Conservation (phyloP, 2,797 vertebrate species). For the Falco concolor region DNA sequence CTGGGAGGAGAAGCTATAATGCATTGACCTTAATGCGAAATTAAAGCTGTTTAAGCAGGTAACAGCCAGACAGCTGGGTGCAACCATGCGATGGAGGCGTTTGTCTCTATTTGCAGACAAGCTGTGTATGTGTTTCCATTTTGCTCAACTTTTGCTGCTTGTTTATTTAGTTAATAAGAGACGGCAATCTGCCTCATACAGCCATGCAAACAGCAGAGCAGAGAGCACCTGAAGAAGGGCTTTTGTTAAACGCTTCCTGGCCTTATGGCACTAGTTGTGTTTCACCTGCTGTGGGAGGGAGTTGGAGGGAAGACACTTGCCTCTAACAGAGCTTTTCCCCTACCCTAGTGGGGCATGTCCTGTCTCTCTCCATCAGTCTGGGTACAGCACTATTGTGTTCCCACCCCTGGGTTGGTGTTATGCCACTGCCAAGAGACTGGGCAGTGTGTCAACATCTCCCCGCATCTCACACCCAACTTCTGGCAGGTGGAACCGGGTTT, state of each 20-base stretch:
- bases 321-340: background rate
- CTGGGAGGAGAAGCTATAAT: background rate
- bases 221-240: background rate
- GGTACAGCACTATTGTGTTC: background rate
- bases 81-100: slow-evolving; percentile 5
- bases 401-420: background rate
- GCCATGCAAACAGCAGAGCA: background rate
- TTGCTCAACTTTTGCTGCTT: slow-evolving; percentile 43
- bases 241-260: background rate
- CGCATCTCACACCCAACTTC: fast-evolving
- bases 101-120: slow-evolving; percentile 56
- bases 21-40: slow-evolving; percentile 27
- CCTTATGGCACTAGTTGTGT: background rate
- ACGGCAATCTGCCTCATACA: slow-evolving; percentile 16
- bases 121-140: slow-evolving; percentile 35
- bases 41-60: slow-evolving; percentile 53
- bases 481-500: background rate
- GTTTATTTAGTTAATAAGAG: slow-evolving; percentile 57
- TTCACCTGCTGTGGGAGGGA: background rate
- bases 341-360: background rate
- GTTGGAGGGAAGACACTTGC: background rate
- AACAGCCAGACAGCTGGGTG: slow-evolving; percentile 48
- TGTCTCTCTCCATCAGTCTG: background rate
- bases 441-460: background rate
- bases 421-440: background rate